Base-by-base conservation (phyloP, 2,113 vertebrate species). In the Alosa alosa region DNA sequence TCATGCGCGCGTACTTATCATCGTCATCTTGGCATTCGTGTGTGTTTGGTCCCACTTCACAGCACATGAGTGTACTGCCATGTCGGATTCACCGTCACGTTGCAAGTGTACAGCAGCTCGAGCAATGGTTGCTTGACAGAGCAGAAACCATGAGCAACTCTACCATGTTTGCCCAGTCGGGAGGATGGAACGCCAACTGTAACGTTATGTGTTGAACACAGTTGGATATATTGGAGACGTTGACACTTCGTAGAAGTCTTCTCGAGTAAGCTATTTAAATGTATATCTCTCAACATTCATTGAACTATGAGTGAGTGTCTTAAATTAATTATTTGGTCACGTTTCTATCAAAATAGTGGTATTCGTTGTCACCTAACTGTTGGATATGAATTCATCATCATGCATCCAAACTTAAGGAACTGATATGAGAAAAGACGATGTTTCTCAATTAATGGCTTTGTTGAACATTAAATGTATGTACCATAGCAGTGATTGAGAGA, bases 61-160 rank as follows among this genome's bases (percentile, higher is more conserved):
- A 78, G n/a, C 64, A 17, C 72, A 39, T 17, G 72, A 78, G 72
- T 39, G 72, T 18, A 78, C 72, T 78, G 72, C 72, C 31, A 78
- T 78, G 72, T 78, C 72, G 72, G 72, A 78, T 78, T 36, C 72
- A 78, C 11, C 72, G 72, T 78, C 72, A 78, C 72, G 72, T 78
- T 78, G 72, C 36, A 39, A 78, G 72, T 39, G 8, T 17, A 78
- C 36, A 78, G 72, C 72, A 78, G 72, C 72, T 15, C 36, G 36
- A 39, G 72, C 72, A 78, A 36, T 78, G 72, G 72, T 78, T 78
- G 72, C 72, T 78, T 78, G 72, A 15, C 36, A 78, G 72, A 78
- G 72, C 72, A 78, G 72, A 78, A 78, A 78, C 13, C 72, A 78
- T 78, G 72, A 78, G 36, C 72, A 78, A 78, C 72, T 78, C 25